A percentile compares a stretch with the other conserved stretches of the same genome.
Conservation (phyloP, 2,888 invertebrate genomes). For the Odontomyia ornata region DNA sequence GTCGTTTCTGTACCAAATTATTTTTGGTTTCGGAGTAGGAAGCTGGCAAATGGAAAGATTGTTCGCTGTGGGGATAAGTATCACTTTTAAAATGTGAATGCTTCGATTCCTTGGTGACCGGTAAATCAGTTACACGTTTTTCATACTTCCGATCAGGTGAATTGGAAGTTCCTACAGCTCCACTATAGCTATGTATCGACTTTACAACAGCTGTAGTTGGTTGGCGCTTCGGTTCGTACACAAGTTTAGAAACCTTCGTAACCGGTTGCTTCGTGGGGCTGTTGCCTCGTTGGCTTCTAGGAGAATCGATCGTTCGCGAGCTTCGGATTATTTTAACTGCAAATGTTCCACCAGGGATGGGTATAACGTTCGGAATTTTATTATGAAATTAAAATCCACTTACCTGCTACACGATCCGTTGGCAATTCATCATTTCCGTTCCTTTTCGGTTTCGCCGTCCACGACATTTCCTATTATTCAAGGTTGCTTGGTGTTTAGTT, state of each 20-base stretch:
- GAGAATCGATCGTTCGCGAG: constrained; percentile 17
- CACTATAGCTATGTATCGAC: constrained; percentile 33
- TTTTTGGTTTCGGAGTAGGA: constrained; percentile 41
- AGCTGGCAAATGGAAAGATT: background rate
- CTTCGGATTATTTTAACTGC: constrained; percentile 45
- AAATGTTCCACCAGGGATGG: too few relatives aligned
- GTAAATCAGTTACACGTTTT: too few relatives aligned
- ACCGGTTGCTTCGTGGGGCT: constrained; percentile 31
- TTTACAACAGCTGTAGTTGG: constrained; percentile 35
- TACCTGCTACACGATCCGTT: constrained; percentile 45
- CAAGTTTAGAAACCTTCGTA: constrained; percentile 46
- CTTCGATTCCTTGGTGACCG: too few relatives aligned
- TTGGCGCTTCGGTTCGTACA: constrained; percentile 43
- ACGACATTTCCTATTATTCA: background rate
- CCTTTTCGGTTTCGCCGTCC: constrained; percentile 40
- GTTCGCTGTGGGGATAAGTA: background rate
- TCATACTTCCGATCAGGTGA: too few relatives aligned
- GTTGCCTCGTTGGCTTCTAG: background rate
- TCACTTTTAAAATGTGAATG: too few relatives aligned
- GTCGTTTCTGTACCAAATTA: constrained; percentile 52
- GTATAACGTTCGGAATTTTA: background rate
- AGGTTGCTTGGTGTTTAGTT: background rate
- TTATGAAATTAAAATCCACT: background rate
- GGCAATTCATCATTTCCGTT: constrained; percentile 47
- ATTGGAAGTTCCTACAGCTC: too few relatives aligned